A percentile compares a stretch with the other conserved stretches of the same genome.
phyloP scores from a whole-genome alignment of 2,113 vertebrate species.

The Gavia stellata region DNA sequence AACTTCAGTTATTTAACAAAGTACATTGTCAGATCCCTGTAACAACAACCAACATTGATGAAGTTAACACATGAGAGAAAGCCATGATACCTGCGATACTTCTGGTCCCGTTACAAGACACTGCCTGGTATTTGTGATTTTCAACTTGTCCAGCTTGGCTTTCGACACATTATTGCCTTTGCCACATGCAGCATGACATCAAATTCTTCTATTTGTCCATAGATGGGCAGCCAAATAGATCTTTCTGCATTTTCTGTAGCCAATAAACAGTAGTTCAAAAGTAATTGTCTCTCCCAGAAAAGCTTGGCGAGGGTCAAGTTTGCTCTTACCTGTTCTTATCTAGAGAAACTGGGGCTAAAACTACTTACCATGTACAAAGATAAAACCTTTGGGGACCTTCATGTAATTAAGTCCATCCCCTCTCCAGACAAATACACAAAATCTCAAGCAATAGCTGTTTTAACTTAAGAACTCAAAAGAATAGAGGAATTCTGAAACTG shows the following conservation, averaged over 20 bases:
- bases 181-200: neutral
- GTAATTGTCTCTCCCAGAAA: neutral
- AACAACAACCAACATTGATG: neutral
- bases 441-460: neutral
- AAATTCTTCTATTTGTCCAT: neutral
- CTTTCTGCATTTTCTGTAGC: neutral
- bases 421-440: neutral
- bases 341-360: neutral
- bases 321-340: neutral
- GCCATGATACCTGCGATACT: accelerated
- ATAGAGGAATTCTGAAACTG: neutral
- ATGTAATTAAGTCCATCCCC: neutral
- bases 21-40: neutral
- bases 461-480: neutral
- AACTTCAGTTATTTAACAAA: neutral
- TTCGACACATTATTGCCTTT: neutral
- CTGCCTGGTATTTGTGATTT: neutral
- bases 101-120: neutral
- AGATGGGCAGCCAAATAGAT: neutral
- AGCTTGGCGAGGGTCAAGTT: neutral
- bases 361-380: neutral
- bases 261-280: neutral
- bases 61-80: neutral
- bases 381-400: neutral
- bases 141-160: neutral